Conservation (phyloP, 2,888 invertebrate genomes). For the Boloria euphrosyne region DNA sequence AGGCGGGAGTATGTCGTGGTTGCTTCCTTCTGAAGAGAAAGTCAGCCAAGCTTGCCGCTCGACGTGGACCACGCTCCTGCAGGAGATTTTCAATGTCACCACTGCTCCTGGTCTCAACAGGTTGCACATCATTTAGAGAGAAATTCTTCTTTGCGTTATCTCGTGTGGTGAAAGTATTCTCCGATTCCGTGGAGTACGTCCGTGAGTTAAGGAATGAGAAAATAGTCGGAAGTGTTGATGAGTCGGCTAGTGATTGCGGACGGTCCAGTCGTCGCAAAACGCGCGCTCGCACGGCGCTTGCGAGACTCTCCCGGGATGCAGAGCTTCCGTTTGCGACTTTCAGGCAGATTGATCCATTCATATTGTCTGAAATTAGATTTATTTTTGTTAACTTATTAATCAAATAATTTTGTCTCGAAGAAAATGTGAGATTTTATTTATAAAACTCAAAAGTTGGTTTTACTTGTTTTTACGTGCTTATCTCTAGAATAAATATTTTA, state of each 20-base stretch:
- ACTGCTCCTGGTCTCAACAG: conserved; percentile 51
- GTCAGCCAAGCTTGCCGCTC: conserved; percentile 54
- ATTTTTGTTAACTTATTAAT: neutral
- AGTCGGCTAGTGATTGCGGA: conserved; percentile 64
- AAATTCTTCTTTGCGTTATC: conserved; percentile 46
- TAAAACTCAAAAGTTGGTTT: no score
- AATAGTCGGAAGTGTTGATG: conserved; percentile 51
- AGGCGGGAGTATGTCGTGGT: conserved; percentile 19
- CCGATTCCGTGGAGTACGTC: conserved; percentile 57
- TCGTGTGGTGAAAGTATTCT: conserved; percentile 34
- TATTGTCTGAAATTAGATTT: conserved; percentile 51
- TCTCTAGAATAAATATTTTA: no score
- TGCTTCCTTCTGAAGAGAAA: conserved; percentile 45
- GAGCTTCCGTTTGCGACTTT: conserved; percentile 43
- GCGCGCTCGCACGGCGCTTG: conserved; percentile 61
- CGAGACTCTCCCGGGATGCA: conserved; percentile 59
- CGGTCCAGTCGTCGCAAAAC: conserved; percentile 57
- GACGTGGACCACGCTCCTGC: conserved; percentile 47
- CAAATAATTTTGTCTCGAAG: neutral
- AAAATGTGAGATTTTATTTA: neutral
- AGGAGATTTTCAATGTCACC: conserved; percentile 52
- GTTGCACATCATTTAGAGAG: conserved; percentile 49
- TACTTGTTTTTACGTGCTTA: no score
- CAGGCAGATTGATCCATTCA: conserved; percentile 48
- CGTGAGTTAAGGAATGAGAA: conserved; percentile 54